These are phyloP conservation scores for Prenolepis imparis DNA, from an alignment of 2,888 invertebrate species.

Conservation along the genomic window DNA sequence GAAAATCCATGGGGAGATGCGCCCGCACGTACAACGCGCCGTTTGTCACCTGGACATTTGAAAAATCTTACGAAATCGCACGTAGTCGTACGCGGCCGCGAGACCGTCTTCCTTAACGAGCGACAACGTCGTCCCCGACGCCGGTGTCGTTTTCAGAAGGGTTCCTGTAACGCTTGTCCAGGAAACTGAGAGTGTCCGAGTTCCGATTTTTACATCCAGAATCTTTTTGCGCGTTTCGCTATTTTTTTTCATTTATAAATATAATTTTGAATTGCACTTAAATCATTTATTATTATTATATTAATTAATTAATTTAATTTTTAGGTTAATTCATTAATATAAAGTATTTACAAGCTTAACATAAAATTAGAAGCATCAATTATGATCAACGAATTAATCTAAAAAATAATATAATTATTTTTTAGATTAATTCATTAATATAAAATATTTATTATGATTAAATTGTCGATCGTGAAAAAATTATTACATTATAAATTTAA, in stretches of 20 bases:
- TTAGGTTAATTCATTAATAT: no score
- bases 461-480: no score
- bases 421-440: no score
- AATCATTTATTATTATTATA: no score
- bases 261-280: not conserved
- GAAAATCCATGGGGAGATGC: constrained; percentile 81
- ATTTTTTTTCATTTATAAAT: not conserved
- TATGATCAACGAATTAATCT: no score
- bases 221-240: not conserved
- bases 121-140: constrained; percentile 59
- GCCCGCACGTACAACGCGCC: constrained; percentile 75
- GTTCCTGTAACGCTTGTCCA: not conserved
- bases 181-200: not conserved
- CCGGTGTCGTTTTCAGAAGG: constrained; percentile 12
- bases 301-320: no score
- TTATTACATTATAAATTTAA: no score
- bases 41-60: constrained; percentile 82
- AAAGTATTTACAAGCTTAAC: no score
- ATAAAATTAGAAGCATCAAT: no score
- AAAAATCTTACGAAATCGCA: constrained; percentile 77
- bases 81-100: constrained; percentile 71
- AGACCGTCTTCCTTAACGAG: constrained; percentile 71
- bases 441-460: no score
- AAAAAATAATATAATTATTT: no score
- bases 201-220: not conserved